Evolutionary conservation across 2,113 vertebrate species (phyloP), one percentile per base, ranked within the genome.

Genomic region (Megaptera novaeangliae): DNA sequence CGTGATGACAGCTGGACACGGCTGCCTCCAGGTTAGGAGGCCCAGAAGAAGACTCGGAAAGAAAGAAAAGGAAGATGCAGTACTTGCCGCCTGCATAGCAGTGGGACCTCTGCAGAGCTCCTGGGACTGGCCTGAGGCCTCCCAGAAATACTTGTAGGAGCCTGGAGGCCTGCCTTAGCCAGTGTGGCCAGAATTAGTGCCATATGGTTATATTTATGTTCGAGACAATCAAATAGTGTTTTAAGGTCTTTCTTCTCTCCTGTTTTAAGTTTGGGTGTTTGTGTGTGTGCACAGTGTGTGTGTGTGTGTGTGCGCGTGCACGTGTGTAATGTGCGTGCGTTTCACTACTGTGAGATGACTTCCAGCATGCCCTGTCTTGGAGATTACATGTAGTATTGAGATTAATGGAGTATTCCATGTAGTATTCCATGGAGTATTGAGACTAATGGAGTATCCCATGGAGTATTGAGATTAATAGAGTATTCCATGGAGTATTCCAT

Each of bases 81-180:
- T 5, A 2, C 34, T 59, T 14, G 64, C 52, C 6, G 0, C 20
- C 41, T 9, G 64, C 64, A 11, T 8, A 6, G 8, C 0, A 1
- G 0, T 21, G 4, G 29, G 39, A 14, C n/a, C 2, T 61, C 7
- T 0, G 5, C 2, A 25, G 64, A 39, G 34, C 64, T 80, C 61
- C 39, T 31, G 31, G 66, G 55, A 29, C 31, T 59, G 68, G 52
- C 55, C 36, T 6, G n/a, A 36, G 82, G 63, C 34, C 31, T 61
- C 55, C 12, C 46, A 29, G 80, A 52, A 29, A 12, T n/a, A 18
- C 36, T 2, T 31, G 15, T 21, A 39, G 11, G 36, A 41, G n/a
- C 34, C 27, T 9, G 25, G 80, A 20, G 57, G 49, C 17, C 44
- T 10, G 77, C 17, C 49, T 44, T 9, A 36, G 84, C 64, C 57